Conservation (phyloP, 2,797 vertebrate genomes). For the Hozukius guyotensis region DNA sequence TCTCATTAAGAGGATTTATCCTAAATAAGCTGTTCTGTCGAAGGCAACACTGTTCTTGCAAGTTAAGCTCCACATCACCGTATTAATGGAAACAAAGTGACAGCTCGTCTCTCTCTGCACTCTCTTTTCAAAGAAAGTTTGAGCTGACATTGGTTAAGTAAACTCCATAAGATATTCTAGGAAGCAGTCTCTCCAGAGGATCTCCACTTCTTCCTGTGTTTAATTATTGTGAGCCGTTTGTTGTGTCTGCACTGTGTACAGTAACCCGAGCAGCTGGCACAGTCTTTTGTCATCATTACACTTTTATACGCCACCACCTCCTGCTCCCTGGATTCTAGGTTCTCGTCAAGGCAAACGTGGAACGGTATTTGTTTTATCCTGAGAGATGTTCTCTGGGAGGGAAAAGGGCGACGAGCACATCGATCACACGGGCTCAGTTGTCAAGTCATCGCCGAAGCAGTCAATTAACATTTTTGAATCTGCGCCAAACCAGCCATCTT, state of each 20-base stretch:
- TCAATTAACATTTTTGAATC: slow-evolving; percentile 79
- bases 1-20: slow-evolving; percentile 32
- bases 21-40: slow-evolving; percentile 15
- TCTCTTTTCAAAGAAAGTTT: slow-evolving; percentile 61
- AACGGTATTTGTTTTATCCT: slow-evolving; percentile 72
- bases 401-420: slow-evolving; percentile 69
- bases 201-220: slow-evolving; percentile 70
- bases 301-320: slow-evolving; percentile 67
- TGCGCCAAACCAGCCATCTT: slow-evolving; percentile 71
- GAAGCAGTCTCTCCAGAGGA: slow-evolving; percentile 63
- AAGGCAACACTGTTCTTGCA: slow-evolving; percentile 10
- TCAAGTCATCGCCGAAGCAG: slow-evolving; percentile 71
- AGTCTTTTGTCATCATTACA: slow-evolving; percentile 81
- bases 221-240: slow-evolving; percentile 77
- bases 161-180: slow-evolving; percentile 56
- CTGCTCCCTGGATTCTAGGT: slow-evolving; percentile 55
- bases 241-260: slow-evolving; percentile 73
- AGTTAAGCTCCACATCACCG: slow-evolving; percentile 21
- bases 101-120: slow-evolving; percentile 29
- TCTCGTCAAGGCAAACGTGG: slow-evolving; percentile 62
- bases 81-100: slow-evolving; percentile 63
- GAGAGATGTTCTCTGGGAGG: slow-evolving; percentile 68
- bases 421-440: slow-evolving; percentile 75
- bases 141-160: slow-evolving; percentile 53
- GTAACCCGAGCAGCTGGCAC: slow-evolving; percentile 75